Conservation (phyloP, 2,113 vertebrate species). For the Neodon shergylaensis region DNA sequence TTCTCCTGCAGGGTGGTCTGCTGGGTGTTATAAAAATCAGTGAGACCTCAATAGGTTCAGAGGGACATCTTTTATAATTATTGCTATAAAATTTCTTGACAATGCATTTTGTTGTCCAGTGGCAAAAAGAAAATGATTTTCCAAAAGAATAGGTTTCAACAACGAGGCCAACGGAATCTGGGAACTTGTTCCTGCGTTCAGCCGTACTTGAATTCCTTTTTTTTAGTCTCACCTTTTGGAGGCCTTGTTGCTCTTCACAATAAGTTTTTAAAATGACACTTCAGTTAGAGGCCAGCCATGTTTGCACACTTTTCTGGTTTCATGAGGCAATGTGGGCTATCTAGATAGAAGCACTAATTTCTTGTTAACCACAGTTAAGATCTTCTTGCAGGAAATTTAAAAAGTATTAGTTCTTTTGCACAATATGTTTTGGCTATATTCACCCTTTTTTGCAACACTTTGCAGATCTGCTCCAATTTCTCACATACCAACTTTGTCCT, state of each 20-base stretch:
- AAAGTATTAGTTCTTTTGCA: not conserved
- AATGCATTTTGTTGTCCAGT: conserved; percentile 88
- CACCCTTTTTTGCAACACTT: no score
- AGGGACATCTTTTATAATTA: conserved; percentile 96
- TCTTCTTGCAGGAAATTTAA: conserved; percentile 73
- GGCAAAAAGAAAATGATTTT: conserved; percentile 88
- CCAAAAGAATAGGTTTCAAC: conserved; percentile 87
- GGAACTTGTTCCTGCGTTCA: conserved; percentile 78
- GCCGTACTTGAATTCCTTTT: conserved; percentile 84
- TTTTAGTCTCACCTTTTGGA: conserved; percentile 79
- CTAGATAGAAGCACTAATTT: conserved; percentile 80
- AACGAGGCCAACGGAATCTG: conserved; percentile 80
- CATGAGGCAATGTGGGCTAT: conserved; percentile 59
- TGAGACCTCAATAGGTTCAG: conserved; percentile 93
- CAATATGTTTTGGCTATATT: not conserved
- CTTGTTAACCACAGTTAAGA: conserved; percentile 82
- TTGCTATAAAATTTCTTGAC: conserved; percentile 93
- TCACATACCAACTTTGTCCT: no score
- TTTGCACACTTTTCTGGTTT: conserved; percentile 71
- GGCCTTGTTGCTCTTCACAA: conserved; percentile 70
- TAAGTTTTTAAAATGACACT: conserved; percentile 73
- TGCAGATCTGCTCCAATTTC: not conserved
- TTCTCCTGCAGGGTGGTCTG: conserved; percentile 92
- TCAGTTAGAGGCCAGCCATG: not conserved
- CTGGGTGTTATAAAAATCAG: conserved; percentile 93